Percentiles rank a stretch among this genome's conserved stretches.
These are phyloP conservation scores for Punctoribates punctum DNA, from an alignment of 2,888 invertebrate species.

Conservation along the genomic window DNA sequence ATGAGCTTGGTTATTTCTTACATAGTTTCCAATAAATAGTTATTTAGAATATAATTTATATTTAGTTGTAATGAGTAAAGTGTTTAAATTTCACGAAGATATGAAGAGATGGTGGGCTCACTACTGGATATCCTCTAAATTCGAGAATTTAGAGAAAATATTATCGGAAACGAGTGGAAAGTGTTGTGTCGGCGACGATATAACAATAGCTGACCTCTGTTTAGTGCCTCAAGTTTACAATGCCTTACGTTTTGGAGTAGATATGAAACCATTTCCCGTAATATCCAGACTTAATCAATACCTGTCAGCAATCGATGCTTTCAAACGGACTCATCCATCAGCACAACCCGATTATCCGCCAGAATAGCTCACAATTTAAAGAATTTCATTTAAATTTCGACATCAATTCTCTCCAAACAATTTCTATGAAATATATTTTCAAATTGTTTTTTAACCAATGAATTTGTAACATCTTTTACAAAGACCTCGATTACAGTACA, in stretches of 20 bases:
- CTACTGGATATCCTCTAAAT: constrained; percentile 85
- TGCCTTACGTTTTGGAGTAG: constrained; percentile 47
- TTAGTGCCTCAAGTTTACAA: constrained; percentile 73
- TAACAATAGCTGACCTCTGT: constrained; percentile 91
- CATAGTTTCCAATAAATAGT: too few relatives aligned
- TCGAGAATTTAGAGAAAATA: constrained; percentile 77
- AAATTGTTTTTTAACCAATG: too few relatives aligned
- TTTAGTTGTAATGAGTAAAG: too few relatives aligned
- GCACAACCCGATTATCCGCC: constrained; percentile 88
- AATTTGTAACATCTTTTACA: too few relatives aligned
- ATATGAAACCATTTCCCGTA: constrained; percentile 52
- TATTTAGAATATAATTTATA: too few relatives aligned
- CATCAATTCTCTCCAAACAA: too few relatives aligned
- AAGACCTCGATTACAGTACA: too few relatives aligned
- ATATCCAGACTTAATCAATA: constrained; percentile 81
- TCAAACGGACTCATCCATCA: constrained; percentile 83
- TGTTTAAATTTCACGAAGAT: constrained; percentile 56
- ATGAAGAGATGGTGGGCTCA: constrained; percentile 72
- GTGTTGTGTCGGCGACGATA: constrained; percentile 88
- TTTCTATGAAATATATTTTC: too few relatives aligned
- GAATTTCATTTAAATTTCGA: neutral
- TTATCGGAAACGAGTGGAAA: constrained; percentile 78
- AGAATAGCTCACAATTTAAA: too few relatives aligned
- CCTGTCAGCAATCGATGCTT: constrained; percentile 80
- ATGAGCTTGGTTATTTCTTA: too few relatives aligned